phyloP scores from a whole-genome alignment of 2,113 vertebrate species.

The Orcinus orca region DNA sequence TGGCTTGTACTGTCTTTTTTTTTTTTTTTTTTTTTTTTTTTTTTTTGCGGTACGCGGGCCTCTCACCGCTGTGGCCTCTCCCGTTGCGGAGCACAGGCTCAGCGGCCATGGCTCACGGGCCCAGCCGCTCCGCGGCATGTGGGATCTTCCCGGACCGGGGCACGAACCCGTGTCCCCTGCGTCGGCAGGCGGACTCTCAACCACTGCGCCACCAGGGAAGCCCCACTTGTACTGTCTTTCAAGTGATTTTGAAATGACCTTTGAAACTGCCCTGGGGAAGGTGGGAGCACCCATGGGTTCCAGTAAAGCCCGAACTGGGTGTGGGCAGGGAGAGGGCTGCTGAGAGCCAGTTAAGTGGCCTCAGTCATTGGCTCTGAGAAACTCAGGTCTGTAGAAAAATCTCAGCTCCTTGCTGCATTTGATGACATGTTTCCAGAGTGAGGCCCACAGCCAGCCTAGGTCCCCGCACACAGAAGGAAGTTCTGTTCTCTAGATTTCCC shows the following conservation, averaged over 20 bases:
- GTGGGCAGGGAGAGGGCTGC: neutral
- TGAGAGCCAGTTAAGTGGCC: neutral
- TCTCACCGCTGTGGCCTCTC: too few species aligned
- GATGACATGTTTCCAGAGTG: neutral
- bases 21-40: neutral
- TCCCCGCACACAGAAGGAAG: neutral
- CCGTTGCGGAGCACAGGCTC: too few species aligned
- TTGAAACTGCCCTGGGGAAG: neutral
- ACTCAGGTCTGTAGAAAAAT: neutral
- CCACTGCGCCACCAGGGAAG: too few species aligned
- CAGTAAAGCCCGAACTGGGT: neutral
- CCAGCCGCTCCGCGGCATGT: too few species aligned
- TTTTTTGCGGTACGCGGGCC: too few species aligned
- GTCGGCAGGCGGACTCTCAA: too few species aligned
- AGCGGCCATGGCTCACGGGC: too few species aligned
- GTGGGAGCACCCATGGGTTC: neutral
- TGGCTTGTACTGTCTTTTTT: neutral
- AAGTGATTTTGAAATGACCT: neutral
- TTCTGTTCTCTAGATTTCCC: neutral
- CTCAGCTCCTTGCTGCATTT: neutral
- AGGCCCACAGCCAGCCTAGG: neutral
- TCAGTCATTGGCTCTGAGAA: slow-evolving; percentile 2
- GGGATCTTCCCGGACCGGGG: too few species aligned
- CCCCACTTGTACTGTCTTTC: neutral
- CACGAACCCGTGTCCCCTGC: too few species aligned